phyloP scores from a whole-genome alignment of 2,797 vertebrate species.

The Dendrocincla fuliginosa region DNA sequence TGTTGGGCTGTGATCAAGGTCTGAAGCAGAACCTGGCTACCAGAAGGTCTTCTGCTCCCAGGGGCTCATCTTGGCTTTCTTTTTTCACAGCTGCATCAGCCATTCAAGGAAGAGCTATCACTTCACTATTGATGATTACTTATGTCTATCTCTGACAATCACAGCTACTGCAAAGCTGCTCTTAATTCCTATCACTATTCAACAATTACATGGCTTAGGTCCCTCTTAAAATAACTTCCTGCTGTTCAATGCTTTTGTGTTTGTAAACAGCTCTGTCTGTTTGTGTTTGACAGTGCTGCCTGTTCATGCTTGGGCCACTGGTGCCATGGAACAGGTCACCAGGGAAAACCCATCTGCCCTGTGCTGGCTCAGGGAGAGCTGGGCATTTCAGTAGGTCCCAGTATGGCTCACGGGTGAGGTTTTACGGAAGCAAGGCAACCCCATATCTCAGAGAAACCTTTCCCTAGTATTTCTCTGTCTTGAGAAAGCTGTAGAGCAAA shows the following conservation, averaged over 20 bases:
- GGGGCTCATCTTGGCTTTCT: background rate
- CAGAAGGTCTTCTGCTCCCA: background rate
- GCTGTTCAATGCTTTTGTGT: background rate
- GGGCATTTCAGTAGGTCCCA: background rate
- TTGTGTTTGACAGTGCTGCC: background rate
- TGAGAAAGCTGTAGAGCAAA: background rate
- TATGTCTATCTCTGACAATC: background rate
- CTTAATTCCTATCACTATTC: background rate
- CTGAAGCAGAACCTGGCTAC: conserved; percentile 23
- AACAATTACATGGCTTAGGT: background rate
- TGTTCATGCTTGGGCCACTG: background rate
- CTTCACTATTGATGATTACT: background rate
- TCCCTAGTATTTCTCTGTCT: background rate
- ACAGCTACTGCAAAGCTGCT: background rate
- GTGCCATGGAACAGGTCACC: background rate
- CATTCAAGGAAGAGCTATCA: background rate
- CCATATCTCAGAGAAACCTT: background rate
- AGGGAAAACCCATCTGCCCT: background rate
- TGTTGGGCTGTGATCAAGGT: background rate
- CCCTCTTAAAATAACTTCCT: background rate
- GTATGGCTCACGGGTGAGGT: background rate
- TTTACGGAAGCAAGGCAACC: background rate
- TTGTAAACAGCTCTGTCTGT: background rate
- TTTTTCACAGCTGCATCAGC: background rate
- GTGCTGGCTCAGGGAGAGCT: background rate